phyloP scores from a whole-genome alignment of 1,140 invertebrate species.

The Philaenus spumarius region DNA sequence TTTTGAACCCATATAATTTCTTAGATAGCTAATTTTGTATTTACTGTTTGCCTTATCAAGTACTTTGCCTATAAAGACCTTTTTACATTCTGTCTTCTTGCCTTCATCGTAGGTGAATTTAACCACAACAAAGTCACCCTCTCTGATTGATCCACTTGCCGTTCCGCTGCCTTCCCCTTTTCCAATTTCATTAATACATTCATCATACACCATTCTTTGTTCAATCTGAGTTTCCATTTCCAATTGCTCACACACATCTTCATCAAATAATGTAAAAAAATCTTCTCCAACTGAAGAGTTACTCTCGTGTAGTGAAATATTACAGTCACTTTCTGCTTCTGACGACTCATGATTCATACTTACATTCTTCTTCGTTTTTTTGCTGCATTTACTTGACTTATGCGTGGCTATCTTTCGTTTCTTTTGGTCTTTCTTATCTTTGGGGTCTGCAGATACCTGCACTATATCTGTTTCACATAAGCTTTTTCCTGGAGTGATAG shows the following conservation, averaged over 20 bases:
- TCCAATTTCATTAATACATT: background rate
- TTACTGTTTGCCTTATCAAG: constrained; percentile 4
- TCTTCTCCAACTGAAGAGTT: constrained; percentile 13
- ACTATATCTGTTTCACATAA: constrained; percentile 3
- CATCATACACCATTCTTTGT: background rate
- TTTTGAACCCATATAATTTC: constrained; percentile 8
- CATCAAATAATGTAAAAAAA: constrained; percentile 11
- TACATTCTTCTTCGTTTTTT: background rate
- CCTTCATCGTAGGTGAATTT: constrained; percentile 7
- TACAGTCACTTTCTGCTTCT: constrained; percentile 9
- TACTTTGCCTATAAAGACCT: constrained; percentile 9
- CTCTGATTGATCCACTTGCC: background rate
- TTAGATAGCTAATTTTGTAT: constrained; percentile 4
- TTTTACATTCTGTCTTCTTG: constrained; percentile 6
- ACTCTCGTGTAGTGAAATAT: constrained; percentile 14
- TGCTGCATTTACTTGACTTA: background rate
- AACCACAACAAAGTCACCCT: constrained; percentile 15
- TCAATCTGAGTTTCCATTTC: background rate
- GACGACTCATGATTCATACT: background rate
- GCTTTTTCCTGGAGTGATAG: constrained; percentile 9
- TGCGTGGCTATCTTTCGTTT: background rate
- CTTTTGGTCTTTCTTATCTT: background rate
- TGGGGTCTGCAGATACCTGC: background rate
- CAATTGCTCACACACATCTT: background rate
- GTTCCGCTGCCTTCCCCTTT: background rate